These are phyloP conservation scores for Carapus acus DNA, from an alignment of 2,797 vertebrate genomes.

Conservation along the genomic window DNA sequence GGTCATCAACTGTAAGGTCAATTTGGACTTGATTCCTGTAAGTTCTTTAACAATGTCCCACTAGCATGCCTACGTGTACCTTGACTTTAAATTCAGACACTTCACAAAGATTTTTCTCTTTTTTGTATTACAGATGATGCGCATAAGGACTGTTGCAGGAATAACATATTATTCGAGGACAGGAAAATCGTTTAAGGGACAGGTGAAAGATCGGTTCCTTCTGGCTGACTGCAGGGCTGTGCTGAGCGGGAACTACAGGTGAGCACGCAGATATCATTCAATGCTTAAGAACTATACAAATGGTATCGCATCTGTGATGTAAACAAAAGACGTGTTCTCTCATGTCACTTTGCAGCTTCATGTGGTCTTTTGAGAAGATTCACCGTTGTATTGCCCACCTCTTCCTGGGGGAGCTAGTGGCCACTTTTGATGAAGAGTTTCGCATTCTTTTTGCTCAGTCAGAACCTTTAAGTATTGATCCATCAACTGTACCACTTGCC, in stretches of 20 bases:
- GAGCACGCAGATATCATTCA: constrained; percentile 33
- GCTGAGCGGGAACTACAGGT: constrained; percentile 97
- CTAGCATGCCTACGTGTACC: neutral
- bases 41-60: constrained; percentile 50
- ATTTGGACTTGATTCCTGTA: constrained; percentile 87
- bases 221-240: constrained; percentile 91
- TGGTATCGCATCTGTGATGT: neutral
- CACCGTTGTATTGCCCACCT: constrained; percentile 95
- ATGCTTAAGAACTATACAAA: neutral
- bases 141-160: constrained; percentile 89
- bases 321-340: constrained; percentile 5
- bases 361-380: constrained; percentile 99
- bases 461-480: constrained; percentile 84
- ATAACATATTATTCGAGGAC: constrained; percentile 91
- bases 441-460: constrained; percentile 95
- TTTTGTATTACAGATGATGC: constrained; percentile 80
- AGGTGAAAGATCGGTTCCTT: constrained; percentile 93
- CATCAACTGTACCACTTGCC: constrained; percentile 66
- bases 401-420: constrained; percentile 92
- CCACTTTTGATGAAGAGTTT: constrained; percentile 96
- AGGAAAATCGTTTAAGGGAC: constrained; percentile 93
- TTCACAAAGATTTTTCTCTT: constrained; percentile 11
- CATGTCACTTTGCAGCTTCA: constrained; percentile 76
- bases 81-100: neutral
- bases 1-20: constrained; percentile 86